Conservation (phyloP, 2,113 vertebrate species). For the Carollia perspicillata region DNA sequence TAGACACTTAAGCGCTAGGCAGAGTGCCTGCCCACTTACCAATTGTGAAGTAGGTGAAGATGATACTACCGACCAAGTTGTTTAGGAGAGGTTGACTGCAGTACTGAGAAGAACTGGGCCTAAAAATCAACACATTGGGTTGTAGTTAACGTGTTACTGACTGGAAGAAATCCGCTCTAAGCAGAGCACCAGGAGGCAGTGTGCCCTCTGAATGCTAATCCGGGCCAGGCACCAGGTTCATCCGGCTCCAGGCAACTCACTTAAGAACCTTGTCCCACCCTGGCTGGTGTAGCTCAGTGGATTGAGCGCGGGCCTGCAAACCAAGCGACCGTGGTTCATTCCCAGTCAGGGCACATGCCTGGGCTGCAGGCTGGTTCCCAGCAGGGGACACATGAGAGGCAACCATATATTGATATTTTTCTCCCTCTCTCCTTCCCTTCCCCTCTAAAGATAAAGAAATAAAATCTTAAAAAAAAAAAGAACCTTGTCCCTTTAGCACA, state of each 20-base stretch:
- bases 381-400: too few species aligned
- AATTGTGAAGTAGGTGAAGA: constrained; percentile 63
- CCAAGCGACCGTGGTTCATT: too few species aligned
- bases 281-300: too few species aligned
- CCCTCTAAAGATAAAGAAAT: too few species aligned
- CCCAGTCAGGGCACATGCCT: too few species aligned
- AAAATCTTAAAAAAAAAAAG: too few species aligned
- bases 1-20: not conserved
- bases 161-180: not conserved
- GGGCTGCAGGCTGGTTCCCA: too few species aligned
- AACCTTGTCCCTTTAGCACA: not conserved
- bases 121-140: constrained; percentile 5
- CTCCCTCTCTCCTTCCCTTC: too few species aligned
- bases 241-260: not conserved
- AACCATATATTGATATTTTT: too few species aligned
- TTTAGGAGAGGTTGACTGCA: constrained; percentile 74
- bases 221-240: not conserved
- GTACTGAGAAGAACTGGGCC: constrained; percentile 69
- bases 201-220: not conserved
- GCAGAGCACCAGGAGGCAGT: too few species aligned
- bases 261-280: too few species aligned
- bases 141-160: not conserved
- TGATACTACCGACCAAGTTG: constrained; percentile 68
- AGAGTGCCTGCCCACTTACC: constrained; percentile 46
- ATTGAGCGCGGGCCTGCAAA: too few species aligned